Percentiles rank a stretch among this genome's conserved stretches.
Evolutionary conservation across 1,140 invertebrate genomes (phyloP).

Genomic region (Halictus rubicundus): DNA sequence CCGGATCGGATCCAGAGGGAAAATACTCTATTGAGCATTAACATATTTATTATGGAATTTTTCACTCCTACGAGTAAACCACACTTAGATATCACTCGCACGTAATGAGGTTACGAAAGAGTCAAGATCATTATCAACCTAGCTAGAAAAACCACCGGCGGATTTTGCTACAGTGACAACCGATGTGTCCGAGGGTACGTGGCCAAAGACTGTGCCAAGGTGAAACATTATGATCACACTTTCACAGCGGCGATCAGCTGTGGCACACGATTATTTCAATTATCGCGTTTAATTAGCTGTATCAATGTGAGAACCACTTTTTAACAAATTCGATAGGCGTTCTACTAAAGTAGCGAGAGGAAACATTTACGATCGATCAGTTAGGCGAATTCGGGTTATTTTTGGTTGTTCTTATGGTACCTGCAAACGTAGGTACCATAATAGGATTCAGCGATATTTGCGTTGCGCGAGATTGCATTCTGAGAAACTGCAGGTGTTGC

Average conservation of each 20-base stretch:
- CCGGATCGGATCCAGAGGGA: neutral
- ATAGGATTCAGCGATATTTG: too few relatives aligned
- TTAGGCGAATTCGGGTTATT: too few relatives aligned
- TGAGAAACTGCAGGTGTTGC: too few relatives aligned
- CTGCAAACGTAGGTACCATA: too few relatives aligned
- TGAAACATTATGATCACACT: slow-evolving; percentile 19
- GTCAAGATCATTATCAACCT: slow-evolving; percentile 24
- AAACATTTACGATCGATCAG: too few relatives aligned
- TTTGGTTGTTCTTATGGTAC: too few relatives aligned
- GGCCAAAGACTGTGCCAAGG: slow-evolving; percentile 39
- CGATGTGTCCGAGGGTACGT: neutral
- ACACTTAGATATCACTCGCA: neutral
- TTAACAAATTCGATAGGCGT: too few relatives aligned
- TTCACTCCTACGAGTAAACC: neutral
- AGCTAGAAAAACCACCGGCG: neutral
- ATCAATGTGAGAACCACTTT: neutral
- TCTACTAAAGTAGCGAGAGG: too few relatives aligned
- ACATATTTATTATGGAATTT: neutral
- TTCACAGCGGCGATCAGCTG: slow-evolving; percentile 4
- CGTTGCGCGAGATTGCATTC: too few relatives aligned
- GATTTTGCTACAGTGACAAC: slow-evolving; percentile 1
- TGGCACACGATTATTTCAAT: neutral
- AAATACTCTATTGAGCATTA: neutral
- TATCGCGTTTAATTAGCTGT: neutral
- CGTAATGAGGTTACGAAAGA: neutral